Conservation (phyloP, 2,113 vertebrate genomes). For the Psilopsiagon aurifrons region DNA sequence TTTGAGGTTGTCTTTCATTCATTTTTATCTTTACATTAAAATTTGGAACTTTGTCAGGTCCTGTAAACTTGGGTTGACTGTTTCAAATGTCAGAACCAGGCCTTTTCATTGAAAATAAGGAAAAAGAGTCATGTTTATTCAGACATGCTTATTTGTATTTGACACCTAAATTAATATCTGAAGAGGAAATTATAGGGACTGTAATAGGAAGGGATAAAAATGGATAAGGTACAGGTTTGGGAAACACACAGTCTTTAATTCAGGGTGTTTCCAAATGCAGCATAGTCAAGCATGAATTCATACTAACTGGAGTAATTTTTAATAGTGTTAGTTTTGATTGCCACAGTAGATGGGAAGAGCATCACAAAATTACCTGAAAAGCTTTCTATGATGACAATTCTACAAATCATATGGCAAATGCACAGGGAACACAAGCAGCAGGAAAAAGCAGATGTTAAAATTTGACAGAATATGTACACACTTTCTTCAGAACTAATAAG, state of each 20-base stretch:
- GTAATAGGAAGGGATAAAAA: background rate
- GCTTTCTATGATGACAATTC: background rate
- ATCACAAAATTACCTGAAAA: background rate
- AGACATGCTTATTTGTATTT: background rate
- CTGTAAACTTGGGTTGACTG: background rate
- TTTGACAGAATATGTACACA: background rate
- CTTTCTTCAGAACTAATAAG: background rate
- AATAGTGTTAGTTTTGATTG: background rate
- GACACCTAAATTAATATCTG: background rate
- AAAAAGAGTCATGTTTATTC: background rate
- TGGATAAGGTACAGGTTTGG: background rate
- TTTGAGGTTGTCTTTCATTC: background rate
- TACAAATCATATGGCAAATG: background rate
- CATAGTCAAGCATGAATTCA: background rate
- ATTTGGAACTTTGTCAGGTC: background rate
- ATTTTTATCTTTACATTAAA: background rate
- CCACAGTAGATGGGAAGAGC: background rate
- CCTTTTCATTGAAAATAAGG: background rate
- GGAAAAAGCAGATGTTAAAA: background rate
- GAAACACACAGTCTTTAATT: background rate
- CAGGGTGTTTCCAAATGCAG: background rate
- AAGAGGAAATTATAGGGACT: background rate
- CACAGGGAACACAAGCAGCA: background rate
- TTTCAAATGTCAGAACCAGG: background rate
- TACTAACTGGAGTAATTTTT: background rate